Base-by-base conservation (phyloP, 2,797 vertebrate genomes). In the Leucoraja ocellata region DNA sequence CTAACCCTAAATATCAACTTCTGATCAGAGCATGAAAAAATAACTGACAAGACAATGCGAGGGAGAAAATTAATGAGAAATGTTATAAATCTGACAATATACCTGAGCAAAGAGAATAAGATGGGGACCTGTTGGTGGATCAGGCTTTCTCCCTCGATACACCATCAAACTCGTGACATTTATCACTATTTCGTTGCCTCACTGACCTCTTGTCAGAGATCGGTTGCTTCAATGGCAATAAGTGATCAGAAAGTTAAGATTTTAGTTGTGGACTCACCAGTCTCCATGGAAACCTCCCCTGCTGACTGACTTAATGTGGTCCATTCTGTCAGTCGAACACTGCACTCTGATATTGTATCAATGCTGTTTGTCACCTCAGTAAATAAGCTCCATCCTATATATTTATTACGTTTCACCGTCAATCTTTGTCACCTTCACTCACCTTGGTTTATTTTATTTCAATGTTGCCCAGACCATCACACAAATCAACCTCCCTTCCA, bases 31-130 rank as follows among this genome's bases (percentile, higher is more conserved):
- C n/a, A 4, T 36, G 16, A 63, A 32, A 32, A 68, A 88, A 68
- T 32, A 68, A 68, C 63, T 88, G 84, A 88, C 84, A 88, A 68
- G 63, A 68, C 18, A 63, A 63, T 65, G 16, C 2, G 63, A 23
- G 63, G 61, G 84, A 88, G 63, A 68, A 88, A 88, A 88, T 88
- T 88, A 88, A 88, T 92, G 71, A 92, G 90, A 46, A 76, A 46
- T 58, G 90, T 74, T 76, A 76, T 58, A 5, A 92, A 54, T 92
- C 71, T 92, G 90, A 76, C 90, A 92, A 2, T 76, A 23, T 14
- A 92, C 68, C 90, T 74, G 71, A 76, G 61, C n/a, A 36, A 76
- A 46, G 28, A 91, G 36, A 63, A 32, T 14, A 74, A 32, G 18
- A 32, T 74, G 13, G 28, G 68, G 61, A 25, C 23, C 63, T 54